phyloP scores from a whole-genome alignment of 2,113 vertebrate species.

The Xiphophorus couchianus region DNA sequence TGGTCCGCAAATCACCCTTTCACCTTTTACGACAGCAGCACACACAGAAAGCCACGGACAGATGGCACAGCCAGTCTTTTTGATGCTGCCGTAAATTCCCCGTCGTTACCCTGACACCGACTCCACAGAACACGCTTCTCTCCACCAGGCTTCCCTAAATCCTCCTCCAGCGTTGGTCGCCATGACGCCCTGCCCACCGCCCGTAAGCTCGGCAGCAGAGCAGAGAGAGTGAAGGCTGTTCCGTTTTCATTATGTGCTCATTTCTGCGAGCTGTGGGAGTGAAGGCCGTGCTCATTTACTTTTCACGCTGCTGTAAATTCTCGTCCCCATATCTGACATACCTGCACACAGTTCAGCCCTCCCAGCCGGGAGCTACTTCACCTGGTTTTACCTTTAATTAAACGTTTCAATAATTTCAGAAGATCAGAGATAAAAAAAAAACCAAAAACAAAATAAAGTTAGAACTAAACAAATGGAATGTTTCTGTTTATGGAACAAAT shows the following conservation, averaged over 20 bases:
- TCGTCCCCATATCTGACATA: too few relatives aligned
- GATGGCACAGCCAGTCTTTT: constrained; percentile 45
- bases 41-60: constrained; percentile 28
- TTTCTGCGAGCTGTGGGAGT: constrained; percentile 4
- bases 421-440: too few relatives aligned
- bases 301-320: too few relatives aligned
- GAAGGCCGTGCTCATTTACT: not conserved
- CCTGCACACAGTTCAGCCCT: too few relatives aligned
- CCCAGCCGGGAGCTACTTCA: too few relatives aligned
- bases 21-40: constrained; percentile 54
- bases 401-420: too few relatives aligned
- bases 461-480: too few relatives aligned
- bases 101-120: constrained; percentile 27
- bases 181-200: constrained; percentile 7
- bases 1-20: constrained; percentile 64
- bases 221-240: constrained; percentile 15
- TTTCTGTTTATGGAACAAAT: too few relatives aligned
- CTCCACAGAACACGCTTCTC: constrained; percentile 4
- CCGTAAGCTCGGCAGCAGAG: constrained; percentile 20
- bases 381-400: too few relatives aligned
- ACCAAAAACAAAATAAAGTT: too few relatives aligned
- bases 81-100: constrained; percentile 53
- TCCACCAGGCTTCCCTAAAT: not conserved
- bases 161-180: not conserved
- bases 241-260: constrained; percentile 6